These are phyloP conservation scores for Sphaerodactylus townsendi DNA, from an alignment of 2,113 vertebrate genomes.

Conservation along the genomic window DNA sequence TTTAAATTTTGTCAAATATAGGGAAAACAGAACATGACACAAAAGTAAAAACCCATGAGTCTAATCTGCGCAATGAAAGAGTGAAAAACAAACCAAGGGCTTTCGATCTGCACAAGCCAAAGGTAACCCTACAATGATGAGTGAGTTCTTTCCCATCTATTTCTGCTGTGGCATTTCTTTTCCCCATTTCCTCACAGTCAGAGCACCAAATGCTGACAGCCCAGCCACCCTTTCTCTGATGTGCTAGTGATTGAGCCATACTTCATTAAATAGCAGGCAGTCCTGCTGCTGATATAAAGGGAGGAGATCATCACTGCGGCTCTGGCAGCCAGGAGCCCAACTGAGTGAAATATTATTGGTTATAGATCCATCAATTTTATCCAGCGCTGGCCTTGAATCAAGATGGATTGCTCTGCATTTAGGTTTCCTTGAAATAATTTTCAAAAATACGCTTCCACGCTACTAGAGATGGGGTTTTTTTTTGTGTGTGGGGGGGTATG, in stretches of 20 bases:
- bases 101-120: too few species aligned
- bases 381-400: conserved; percentile 10
- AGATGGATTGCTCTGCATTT: neutral
- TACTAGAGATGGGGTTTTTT: neutral
- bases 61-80: too few species aligned
- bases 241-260: neutral
- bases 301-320: neutral
- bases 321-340: conserved; percentile 30
- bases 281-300: conserved; percentile 13
- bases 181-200: neutral
- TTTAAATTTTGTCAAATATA: too few species aligned
- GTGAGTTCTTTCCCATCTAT: neutral
- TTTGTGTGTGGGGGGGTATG: neutral
- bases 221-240: neutral
- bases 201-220: neutral
- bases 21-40: too few species aligned
- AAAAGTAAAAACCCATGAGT: too few species aligned
- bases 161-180: fast-evolving
- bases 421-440: neutral
- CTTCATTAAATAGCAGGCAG: neutral
- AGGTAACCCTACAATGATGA: neutral
- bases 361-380: conserved; percentile 33
- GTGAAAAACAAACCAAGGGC: too few species aligned
- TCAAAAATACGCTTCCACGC: neutral
- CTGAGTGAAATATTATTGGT: conserved; percentile 28